Base-by-base conservation (phyloP, 2,113 vertebrate genomes). In the Eupsittula cactorum region DNA sequence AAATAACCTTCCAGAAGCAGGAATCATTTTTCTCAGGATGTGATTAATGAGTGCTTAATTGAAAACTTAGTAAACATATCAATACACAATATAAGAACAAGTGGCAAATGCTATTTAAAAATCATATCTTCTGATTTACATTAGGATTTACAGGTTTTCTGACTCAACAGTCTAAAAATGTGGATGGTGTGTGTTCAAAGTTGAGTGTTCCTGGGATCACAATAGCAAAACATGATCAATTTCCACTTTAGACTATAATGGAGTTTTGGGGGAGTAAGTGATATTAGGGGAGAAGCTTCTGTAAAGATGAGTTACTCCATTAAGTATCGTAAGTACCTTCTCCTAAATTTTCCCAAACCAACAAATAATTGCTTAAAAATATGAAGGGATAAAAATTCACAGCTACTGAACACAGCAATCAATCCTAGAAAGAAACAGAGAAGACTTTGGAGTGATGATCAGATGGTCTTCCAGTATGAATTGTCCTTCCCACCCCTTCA, bases 131-230 rank as follows among this genome's bases (percentile, higher is more conserved):
- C 12, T 57, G 71, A 83, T 23, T 82, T 80, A 41, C 59, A 16
- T 74, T 47, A 73, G 31, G 41, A 86, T 80, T 83, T 94, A n/a
- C n/a, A 67, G 69, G 80, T 90, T 90, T 94, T 88, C 50, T 95
- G 79, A 74, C 60, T 92, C 76, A 59, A 15, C 39, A 5, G 41
- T 62, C 79, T 88, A 28, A 82, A 87, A 67, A 73, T 50, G 68
- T n/a, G 79, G 57, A 71, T 88, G 85, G 79, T 92, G 85, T 49
- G 33, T 29, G 1, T 65, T 91, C 92, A 77, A 49, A 86, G 46
- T 28, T 2, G 13, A 65, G 47, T 62, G 60, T 86, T 88, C 42
- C 73, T 86, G 73, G 52, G 80, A 77, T 77, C 68, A 11, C 0
- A 11, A 52, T n/a, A 78, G 73, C 52, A 71, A 93, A 93, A 68